These are phyloP conservation scores for Scomber scombrus DNA, from an alignment of 2,113 vertebrate species.

Conservation along the genomic window DNA sequence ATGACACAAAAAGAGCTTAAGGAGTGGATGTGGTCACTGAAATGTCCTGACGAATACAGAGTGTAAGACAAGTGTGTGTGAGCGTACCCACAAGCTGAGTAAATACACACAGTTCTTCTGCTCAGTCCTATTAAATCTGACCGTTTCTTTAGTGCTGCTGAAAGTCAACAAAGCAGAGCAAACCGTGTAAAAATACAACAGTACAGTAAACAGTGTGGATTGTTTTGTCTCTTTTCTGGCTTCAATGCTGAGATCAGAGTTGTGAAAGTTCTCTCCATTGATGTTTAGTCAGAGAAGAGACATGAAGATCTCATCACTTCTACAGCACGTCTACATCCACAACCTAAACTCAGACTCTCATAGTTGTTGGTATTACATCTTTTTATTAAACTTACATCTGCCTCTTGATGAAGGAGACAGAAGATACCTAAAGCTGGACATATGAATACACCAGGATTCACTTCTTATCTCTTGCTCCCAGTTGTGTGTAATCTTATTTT, in stretches of 20 bases:
- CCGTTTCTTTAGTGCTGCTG: neutral
- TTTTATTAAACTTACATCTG: slow-evolving; percentile 91
- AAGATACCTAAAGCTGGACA: too few relatives aligned
- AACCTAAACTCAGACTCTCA: neutral
- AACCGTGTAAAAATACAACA: too few relatives aligned
- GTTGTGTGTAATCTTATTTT: neutral
- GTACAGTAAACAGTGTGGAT: too few relatives aligned
- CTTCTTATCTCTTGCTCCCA: neutral
- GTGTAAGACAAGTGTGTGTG: neutral
- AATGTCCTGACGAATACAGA: neutral
- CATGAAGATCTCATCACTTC: slow-evolving; percentile 75
- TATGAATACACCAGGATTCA: neutral
- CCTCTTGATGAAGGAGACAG: slow-evolving; percentile 88
- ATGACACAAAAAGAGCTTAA: too few relatives aligned
- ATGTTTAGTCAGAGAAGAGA: slow-evolving; percentile 76
- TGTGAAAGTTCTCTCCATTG: slow-evolving; percentile 54
- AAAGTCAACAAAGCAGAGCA: slow-evolving; percentile 5
- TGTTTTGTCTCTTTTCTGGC: neutral
- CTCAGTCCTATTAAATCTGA: slow-evolving; percentile 6
- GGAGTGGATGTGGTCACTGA: too few relatives aligned
- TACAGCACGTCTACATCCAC: slow-evolving; percentile 38
- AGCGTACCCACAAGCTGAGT: neutral
- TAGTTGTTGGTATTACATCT: too few relatives aligned
- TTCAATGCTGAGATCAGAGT: slow-evolving; percentile 71
- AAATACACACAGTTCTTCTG: slow-evolving; percentile 25